Base-by-base conservation (phyloP, 2,888 invertebrate genomes). In the Xanthia togata region DNA sequence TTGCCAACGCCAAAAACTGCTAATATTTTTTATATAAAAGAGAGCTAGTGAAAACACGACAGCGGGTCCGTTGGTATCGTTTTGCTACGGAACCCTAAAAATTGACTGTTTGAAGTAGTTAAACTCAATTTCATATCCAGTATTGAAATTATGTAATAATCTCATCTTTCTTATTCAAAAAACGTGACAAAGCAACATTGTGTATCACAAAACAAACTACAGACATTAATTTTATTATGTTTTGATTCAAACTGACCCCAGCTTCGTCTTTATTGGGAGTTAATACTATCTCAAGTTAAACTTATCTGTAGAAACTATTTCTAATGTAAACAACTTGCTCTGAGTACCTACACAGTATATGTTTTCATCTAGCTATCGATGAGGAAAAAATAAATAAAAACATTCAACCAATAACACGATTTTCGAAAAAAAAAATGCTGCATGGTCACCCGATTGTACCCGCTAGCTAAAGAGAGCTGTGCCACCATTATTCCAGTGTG, bases 221-320 rank as follows among this genome's bases (percentile, higher is more conserved):
- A 77, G 23, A 60, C 41, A 78, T 62, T 55, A 17, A 60, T 71
- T 79, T 60, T 60, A 62, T 82, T 50, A 81, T 81, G 68, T 82
- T 82, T 70, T 82, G 41, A 78, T 82, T 78, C 4, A 23, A 70
- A 55, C 41, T 80, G 79, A 80, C 79, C 78, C 69, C 62, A 8
- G 8, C 26, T 57, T 47, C 78, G 31, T 53, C 20, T 64, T 11
- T 11, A 31, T 55, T 50, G 12, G 38, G 23, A 53, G 9, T 69
- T 35, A 31, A 20, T 64, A 55, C 38, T 79, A 77, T 80, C 62
- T 47, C 38, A 73, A 57, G 11, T 47, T 83, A 41, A 71, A 65
- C 8, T 64, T 81, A 64, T 78, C 59, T 72, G 31, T 17, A 23
- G 41, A 69, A 60, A 71, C 9, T 53, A 55, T 57, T 35, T 35